phyloP scores from a whole-genome alignment of 1,140 invertebrate genomes.

The Dryas iulia region DNA sequence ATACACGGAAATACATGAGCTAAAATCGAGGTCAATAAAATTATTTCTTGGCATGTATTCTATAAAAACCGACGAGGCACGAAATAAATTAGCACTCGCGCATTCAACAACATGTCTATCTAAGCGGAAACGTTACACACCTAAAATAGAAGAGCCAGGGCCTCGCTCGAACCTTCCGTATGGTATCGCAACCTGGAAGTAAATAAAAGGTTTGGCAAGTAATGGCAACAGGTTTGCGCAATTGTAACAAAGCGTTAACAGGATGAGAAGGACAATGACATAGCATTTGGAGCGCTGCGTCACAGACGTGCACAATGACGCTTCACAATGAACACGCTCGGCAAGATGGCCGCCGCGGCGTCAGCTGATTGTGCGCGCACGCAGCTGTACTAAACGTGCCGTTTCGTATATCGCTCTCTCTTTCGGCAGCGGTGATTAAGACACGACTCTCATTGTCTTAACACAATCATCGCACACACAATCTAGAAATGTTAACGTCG shows the following conservation, averaged over 20 bases:
- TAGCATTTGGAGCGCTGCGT: conserved; percentile 68
- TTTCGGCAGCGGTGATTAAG: conserved; percentile 48
- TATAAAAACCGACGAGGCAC: conserved; percentile 28
- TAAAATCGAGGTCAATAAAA: conserved; percentile 38
- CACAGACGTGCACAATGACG: conserved; percentile 69
- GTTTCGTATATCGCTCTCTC: conserved; percentile 62
- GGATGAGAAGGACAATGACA: conserved; percentile 71
- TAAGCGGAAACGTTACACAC: conserved; percentile 56
- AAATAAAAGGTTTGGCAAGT: conserved; percentile 24
- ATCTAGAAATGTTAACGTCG: not conserved
- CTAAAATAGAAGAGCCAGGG: conserved; percentile 68
- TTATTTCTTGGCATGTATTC: conserved; percentile 27
- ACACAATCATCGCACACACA: conserved; percentile 1
- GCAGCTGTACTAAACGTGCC: conserved; percentile 39
- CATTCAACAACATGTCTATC: conserved; percentile 36
- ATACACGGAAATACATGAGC: conserved; percentile 35
- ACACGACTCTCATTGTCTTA: conserved; percentile 21
- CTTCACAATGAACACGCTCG: conserved; percentile 63
- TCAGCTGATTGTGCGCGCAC: conserved; percentile 74
- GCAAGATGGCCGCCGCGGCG: conserved; percentile 73
- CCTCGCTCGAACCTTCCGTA: conserved; percentile 55
- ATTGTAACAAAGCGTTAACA: conserved; percentile 49
- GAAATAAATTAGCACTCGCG: conserved; percentile 30
- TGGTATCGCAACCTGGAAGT: conserved; percentile 51
- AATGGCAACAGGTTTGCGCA: conserved; percentile 40